Percentiles rank a stretch among this genome's conserved stretches.
Conservation (phyloP, 1,140 invertebrate genomes). For the Thereuonema tuberculata region DNA sequence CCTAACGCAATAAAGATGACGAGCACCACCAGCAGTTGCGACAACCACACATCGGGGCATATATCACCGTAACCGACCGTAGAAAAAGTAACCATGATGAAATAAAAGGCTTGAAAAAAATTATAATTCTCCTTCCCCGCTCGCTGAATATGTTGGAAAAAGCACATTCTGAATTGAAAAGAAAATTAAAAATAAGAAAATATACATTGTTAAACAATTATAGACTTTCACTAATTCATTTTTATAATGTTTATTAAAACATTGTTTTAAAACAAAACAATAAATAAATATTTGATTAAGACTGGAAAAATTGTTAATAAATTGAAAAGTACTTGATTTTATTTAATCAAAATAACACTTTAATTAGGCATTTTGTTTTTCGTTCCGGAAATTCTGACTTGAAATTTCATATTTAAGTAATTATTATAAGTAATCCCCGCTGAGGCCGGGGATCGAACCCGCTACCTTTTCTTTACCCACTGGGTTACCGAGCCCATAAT, state of each 20-base stretch:
- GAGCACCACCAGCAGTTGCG: constrained; percentile 88
- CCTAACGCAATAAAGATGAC: constrained; percentile 91
- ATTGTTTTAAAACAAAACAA: not conserved
- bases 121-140: constrained; percentile 82
- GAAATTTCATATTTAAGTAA: too few relatives aligned
- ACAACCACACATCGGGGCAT: constrained; percentile 91
- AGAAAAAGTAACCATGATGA: constrained; percentile 91
- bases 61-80: constrained; percentile 89
- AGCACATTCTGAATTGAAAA: constrained; percentile 60
- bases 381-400: too few relatives aligned
- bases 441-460: too few relatives aligned
- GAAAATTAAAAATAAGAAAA: not conserved
- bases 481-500: too few relatives aligned
- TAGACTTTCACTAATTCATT: not conserved
- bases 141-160: constrained; percentile 89
- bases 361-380: too few relatives aligned
- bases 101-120: constrained; percentile 88
- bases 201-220: not conserved
- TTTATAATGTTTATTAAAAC: not conserved
- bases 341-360: too few relatives aligned
- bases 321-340: not conserved
- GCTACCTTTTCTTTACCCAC: too few relatives aligned
- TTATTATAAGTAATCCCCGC: too few relatives aligned
- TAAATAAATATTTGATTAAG: not conserved
- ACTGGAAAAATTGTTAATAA: not conserved